A percentile compares a stretch with the other conserved stretches of the same genome.
Conservation (phyloP, 1,140 invertebrate genomes). For the Macrosteles quadrilineatus region DNA sequence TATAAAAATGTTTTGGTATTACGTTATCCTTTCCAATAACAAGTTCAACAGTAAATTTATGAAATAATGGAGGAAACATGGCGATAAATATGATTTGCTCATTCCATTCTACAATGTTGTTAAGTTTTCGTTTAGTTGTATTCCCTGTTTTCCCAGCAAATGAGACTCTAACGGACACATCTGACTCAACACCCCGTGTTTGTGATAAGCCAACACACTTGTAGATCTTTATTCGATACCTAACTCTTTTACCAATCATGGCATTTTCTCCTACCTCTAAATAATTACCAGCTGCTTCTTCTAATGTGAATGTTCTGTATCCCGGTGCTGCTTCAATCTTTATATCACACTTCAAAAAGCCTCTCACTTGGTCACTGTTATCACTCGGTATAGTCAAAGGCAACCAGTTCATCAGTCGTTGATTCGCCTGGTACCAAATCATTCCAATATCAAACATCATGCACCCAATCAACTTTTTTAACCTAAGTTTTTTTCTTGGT, state of each 20-base stretch:
- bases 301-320: not conserved
- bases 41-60: not conserved
- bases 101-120: not conserved
- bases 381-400: not conserved
- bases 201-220: not conserved
- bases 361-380: not conserved
- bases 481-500: not conserved
- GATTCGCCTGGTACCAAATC: not conserved
- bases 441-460: not conserved
- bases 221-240: not conserved
- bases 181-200: not conserved
- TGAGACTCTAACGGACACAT: not conserved
- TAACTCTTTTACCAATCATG: not conserved
- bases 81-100: slow-evolving; percentile 3
- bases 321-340: not conserved
- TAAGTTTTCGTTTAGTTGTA: not conserved
- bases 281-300: no score
- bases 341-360: not conserved
- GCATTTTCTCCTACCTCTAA: no score
- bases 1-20: not conserved
- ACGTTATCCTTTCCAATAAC: not conserved
- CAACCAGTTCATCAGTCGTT: not conserved
- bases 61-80: not conserved
- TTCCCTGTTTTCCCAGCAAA: not conserved
- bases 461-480: not conserved